Conservation (phyloP, 2,113 vertebrate genomes). For the Daphoenositta chrysoptera region DNA sequence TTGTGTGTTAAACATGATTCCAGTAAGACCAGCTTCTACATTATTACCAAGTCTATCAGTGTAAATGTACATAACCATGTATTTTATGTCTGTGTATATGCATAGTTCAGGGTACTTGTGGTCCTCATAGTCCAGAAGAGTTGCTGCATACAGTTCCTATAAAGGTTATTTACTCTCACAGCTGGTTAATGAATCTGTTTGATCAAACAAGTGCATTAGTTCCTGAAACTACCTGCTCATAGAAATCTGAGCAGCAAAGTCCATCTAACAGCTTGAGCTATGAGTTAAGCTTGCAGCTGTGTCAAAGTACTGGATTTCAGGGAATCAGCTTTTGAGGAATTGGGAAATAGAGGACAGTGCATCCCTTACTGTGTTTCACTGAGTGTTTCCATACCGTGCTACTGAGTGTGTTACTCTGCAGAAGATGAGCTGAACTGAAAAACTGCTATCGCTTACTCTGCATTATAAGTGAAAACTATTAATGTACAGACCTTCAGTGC, state of each 20-base stretch:
- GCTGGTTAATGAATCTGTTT: not conserved
- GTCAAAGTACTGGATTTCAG: not conserved
- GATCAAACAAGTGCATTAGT: not conserved
- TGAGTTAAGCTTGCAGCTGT: not conserved
- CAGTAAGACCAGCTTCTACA: not conserved
- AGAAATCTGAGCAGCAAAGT: not conserved
- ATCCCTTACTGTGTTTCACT: not conserved
- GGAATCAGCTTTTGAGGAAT: not conserved
- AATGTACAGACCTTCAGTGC: not conserved
- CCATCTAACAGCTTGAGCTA: not conserved
- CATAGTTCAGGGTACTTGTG: not conserved
- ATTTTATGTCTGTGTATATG: not conserved
- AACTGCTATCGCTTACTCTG: not conserved
- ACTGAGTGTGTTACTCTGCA: not conserved
- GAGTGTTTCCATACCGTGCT: not conserved
- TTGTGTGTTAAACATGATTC: not conserved
- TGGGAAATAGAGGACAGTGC: rapidly evolving
- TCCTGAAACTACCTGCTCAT: not conserved
- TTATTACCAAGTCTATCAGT: not conserved
- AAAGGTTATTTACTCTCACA: not conserved
- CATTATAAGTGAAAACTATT: not conserved
- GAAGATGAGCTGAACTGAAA: not conserved
- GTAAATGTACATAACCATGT: not conserved
- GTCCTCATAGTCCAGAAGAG: not conserved
- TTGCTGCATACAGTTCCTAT: not conserved